Conservation (phyloP, 2,888 invertebrate genomes). For the Herminia tarsipennalis region DNA sequence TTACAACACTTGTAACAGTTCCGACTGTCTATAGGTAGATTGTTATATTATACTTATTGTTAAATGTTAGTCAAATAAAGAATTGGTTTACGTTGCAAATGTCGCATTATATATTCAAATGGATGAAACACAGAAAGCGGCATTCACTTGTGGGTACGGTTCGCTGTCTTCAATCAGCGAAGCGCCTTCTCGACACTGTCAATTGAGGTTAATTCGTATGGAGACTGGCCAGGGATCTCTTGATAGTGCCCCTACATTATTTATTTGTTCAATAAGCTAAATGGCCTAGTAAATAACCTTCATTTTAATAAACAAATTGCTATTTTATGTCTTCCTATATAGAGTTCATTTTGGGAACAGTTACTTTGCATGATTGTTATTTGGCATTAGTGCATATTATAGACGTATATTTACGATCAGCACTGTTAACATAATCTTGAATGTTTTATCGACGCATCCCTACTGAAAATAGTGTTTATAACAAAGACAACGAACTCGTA, state of each 20-base stretch:
- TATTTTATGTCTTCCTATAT: conserved; percentile 43
- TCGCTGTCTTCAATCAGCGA: conserved; percentile 80
- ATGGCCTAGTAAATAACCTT: conserved; percentile 66
- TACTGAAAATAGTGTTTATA: conserved; percentile 73
- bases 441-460: conserved; percentile 57
- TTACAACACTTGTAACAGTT: conserved; percentile 1
- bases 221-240: conserved; percentile 80
- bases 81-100: conserved; percentile 30
- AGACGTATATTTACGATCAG: conserved; percentile 54
- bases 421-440: conserved; percentile 58
- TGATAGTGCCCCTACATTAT: conserved; percentile 76
- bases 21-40: background rate
- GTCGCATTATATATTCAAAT: conserved; percentile 56
- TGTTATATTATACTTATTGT: conserved; percentile 3
- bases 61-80: conserved; percentile 3
- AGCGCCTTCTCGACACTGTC: conserved; percentile 80
- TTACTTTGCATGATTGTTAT: conserved; percentile 14
- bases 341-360: conserved; percentile 11
- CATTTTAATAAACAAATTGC: conserved; percentile 53
- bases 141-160: conserved; percentile 65
- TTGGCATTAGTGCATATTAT: conserved; percentile 30
- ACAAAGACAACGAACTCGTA: conserved; percentile 83
- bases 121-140: conserved; percentile 57
- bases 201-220: conserved; percentile 85
- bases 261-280: conserved; percentile 80